phyloP scores from a whole-genome alignment of 2,797 vertebrate species.

The Halcyon badia region DNA sequence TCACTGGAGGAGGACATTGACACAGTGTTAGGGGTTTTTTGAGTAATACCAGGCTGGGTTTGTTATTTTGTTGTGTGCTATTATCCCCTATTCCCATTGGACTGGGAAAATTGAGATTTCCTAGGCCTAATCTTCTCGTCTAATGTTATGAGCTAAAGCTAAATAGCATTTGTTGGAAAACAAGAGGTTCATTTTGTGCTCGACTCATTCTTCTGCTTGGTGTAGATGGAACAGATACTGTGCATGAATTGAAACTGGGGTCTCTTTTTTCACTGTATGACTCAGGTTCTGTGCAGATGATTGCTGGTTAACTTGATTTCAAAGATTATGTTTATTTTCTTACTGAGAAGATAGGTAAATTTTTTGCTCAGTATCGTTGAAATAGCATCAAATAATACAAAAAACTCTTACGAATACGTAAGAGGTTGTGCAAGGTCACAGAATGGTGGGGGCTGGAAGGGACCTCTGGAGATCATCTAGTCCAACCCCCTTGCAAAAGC shows the following conservation, averaged over 20 bases:
- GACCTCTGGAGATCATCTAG: neutral
- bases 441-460: neutral
- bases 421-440: neutral
- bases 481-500: neutral
- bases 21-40: constrained; percentile 38
- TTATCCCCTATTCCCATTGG: constrained; percentile 48
- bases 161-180: constrained; percentile 32
- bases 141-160: constrained; percentile 46
- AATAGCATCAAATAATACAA: neutral
- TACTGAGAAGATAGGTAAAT: neutral
- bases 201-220: neutral
- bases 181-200: constrained; percentile 9
- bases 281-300: neutral
- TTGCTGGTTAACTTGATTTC: neutral
- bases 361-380: neutral
- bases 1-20: constrained; percentile 47
- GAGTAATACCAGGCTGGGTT: constrained; percentile 52
- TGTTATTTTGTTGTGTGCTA: constrained; percentile 59
- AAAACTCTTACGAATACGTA: neutral
- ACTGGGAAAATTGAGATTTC: constrained; percentile 61
- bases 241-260: neutral
- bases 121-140: constrained; percentile 59
- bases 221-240: neutral
- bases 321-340: neutral
- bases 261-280: neutral